These are phyloP conservation scores for Gambusia yucatana DNA, from an alignment of 2,797 vertebrate species.

Conservation along the genomic window DNA sequence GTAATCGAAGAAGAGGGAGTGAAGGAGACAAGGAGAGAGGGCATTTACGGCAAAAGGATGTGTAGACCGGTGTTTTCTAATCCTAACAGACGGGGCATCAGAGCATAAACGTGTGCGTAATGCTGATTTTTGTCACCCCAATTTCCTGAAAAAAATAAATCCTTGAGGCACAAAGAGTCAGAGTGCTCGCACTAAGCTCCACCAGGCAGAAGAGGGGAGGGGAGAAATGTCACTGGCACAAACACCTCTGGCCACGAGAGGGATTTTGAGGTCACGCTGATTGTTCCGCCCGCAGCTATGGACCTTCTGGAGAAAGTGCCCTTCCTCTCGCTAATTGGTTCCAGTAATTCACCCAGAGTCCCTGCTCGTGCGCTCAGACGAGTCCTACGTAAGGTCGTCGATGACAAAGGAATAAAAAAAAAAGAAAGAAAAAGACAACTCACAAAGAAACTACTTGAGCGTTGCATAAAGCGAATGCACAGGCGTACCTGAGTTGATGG, in stretches of 20 bases:
- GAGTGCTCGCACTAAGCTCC: conserved; percentile 35
- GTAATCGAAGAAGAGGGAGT: conserved; percentile 36
- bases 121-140: conserved; percentile 35
- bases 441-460: conserved; percentile 23
- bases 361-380: conserved; percentile 34
- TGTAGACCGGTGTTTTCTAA: conserved; percentile 56
- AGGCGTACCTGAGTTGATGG: conserved; percentile 13
- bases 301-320: conserved; percentile 66
- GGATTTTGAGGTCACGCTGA: conserved; percentile 74
- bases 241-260: conserved; percentile 66
- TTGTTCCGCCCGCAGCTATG: conserved; percentile 62
- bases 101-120: conserved; percentile 51
- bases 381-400: conserved; percentile 47
- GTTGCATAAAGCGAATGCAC: conserved; percentile 9
- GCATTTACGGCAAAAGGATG: conserved; percentile 42
- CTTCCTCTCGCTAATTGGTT: conserved; percentile 72
- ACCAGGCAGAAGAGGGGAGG: conserved; percentile 41
- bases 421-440: conserved; percentile 56
- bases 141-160: conserved; percentile 22
- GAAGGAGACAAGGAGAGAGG: conserved; percentile 44
- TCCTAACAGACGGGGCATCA: conserved; percentile 65
- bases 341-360: conserved; percentile 60
- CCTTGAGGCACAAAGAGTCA: conserved; percentile 30
- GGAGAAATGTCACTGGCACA: conserved; percentile 67
- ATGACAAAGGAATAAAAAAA: conserved; percentile 52